phyloP scores from a whole-genome alignment of 1,140 invertebrate species.

The Heliconius eleuchia region DNA sequence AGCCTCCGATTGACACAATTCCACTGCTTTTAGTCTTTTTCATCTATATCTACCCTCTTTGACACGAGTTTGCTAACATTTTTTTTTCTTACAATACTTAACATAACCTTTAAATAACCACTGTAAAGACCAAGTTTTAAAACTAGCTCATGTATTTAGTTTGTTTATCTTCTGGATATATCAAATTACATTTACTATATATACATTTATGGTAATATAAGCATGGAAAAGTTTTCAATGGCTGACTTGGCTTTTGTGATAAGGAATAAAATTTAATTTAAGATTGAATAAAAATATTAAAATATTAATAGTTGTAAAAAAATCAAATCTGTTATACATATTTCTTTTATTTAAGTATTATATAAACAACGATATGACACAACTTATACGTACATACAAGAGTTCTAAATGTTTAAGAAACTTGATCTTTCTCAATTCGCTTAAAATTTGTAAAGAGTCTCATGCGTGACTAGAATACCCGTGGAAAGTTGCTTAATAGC shows the following conservation, averaged over 20 bases:
- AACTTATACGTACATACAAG: slow-evolving; percentile 9
- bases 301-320: too few relatives aligned
- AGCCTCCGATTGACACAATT: too few relatives aligned
- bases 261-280: neutral
- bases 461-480: slow-evolving; percentile 43
- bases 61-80: too few relatives aligned
- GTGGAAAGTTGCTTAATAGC: slow-evolving; percentile 18
- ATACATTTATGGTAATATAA: neutral
- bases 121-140: neutral
- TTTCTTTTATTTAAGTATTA: slow-evolving; percentile 7
- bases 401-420: slow-evolving; percentile 24
- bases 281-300: too few relatives aligned
- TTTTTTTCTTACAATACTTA: too few relatives aligned
- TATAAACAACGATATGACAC: slow-evolving; percentile 17
- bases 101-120: too few relatives aligned
- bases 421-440: slow-evolving; percentile 28
- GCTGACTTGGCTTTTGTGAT: neutral
- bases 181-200: neutral
- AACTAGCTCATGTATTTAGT: neutral
- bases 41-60: too few relatives aligned
- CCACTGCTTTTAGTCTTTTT: too few relatives aligned
- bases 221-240: neutral
- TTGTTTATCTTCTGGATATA: neutral
- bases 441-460: slow-evolving; percentile 32
- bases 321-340: neutral